Percentiles rank a stretch among this genome's conserved stretches.
Conservation (phyloP, 2,888 invertebrate species). For the Dioctria rufipes region DNA sequence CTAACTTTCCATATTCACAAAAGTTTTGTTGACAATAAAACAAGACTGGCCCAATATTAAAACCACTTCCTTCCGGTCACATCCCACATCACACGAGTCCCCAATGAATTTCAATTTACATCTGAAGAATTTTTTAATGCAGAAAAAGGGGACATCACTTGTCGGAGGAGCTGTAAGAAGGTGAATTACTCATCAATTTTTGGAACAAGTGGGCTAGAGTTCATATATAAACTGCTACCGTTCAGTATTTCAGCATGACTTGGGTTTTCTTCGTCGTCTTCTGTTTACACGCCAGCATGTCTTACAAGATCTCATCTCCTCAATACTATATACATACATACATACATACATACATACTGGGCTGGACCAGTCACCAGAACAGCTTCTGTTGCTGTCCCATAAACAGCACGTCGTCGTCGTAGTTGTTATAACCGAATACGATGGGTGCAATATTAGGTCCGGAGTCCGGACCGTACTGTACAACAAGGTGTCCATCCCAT, state of each 20-base stretch:
- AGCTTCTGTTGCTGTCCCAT: background rate
- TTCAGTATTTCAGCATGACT: constrained; percentile 33
- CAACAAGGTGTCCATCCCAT: constrained; percentile 26
- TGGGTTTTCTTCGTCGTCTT: background rate
- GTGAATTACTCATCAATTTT: constrained; percentile 43
- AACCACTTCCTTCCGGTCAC: constrained; percentile 23
- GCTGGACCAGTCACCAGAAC: background rate
- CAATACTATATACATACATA: background rate
- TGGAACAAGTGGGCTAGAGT: constrained; percentile 37
- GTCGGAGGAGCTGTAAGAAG: background rate
- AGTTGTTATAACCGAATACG: background rate
- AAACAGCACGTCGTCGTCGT: background rate
- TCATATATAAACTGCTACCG: constrained; percentile 38
- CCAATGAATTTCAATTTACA: constrained; percentile 34
- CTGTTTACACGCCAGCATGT: constrained; percentile 23
- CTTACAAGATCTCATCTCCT: background rate
- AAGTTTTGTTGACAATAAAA: too few relatives aligned
- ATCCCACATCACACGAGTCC: background rate
- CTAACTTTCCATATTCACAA: too few relatives aligned
- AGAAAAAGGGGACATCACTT: background rate
- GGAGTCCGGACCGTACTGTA: constrained; percentile 12
- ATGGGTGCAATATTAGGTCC: background rate
- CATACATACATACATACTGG: background rate
- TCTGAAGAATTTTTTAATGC: constrained; percentile 24
- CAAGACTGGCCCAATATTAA: background rate